Conservation (phyloP, 2,113 vertebrate species). For the Nyctereutes procyonoides region DNA sequence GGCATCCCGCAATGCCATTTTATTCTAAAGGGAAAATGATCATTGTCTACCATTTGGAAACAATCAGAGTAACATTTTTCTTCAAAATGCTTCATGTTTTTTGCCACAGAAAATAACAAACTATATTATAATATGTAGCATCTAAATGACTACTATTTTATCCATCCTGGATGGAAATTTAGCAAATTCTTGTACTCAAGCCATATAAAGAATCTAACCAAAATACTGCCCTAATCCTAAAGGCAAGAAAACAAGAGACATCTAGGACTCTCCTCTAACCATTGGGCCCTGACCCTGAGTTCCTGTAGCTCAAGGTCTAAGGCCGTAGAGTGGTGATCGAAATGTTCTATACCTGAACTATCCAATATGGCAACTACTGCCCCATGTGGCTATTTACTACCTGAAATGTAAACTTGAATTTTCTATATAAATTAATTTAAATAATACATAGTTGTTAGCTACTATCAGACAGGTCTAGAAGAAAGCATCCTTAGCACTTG, state of each 20-base stretch:
- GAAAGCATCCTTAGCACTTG: background rate
- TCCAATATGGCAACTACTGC: background rate
- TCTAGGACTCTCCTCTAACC: background rate
- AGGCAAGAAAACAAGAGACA: background rate
- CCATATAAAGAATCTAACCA: slow-evolving; percentile 29
- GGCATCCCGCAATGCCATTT: background rate
- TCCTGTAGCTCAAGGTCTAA: background rate
- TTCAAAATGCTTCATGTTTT: slow-evolving; percentile 32
- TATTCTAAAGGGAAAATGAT: background rate
- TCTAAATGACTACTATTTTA: slow-evolving; percentile 50
- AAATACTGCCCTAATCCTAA: background rate
- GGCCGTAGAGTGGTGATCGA: background rate
- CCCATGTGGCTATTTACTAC: background rate
- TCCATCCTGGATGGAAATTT: background rate
- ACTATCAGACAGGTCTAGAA: background rate
- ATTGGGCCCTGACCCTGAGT: background rate
- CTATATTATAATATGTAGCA: background rate
- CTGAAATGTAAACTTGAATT: background rate
- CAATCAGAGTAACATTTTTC: background rate
- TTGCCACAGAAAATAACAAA: background rate
- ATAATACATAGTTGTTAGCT: background rate
- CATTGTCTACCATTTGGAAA: background rate
- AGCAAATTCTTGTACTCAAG: slow-evolving; percentile 6
- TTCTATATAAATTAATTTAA: slow-evolving; percentile 25
- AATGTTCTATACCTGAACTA: background rate